Conservation (phyloP, 2,888 invertebrate species). For the Ceratothoa steindachneri region DNA sequence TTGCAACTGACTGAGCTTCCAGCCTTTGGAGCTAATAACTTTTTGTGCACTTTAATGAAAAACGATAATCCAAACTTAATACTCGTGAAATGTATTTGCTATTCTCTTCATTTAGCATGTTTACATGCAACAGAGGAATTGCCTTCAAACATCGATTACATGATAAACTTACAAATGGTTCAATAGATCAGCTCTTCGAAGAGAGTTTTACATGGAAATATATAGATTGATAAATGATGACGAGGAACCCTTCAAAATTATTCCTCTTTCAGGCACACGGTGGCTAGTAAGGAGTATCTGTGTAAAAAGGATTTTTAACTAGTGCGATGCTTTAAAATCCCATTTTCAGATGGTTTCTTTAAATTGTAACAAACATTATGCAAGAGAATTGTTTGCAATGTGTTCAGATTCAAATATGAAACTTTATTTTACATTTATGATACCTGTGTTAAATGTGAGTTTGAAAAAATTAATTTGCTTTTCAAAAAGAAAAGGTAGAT, state of each 20-base stretch:
- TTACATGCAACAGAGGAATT: too few species aligned
- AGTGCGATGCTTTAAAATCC: not conserved
- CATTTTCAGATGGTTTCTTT: not conserved
- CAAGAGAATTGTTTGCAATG: not conserved
- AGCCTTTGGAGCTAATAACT: too few species aligned
- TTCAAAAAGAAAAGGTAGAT: not conserved
- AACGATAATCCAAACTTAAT: too few species aligned
- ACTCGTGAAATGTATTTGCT: too few species aligned
- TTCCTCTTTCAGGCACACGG: not conserved
- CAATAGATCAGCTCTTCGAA: not conserved
- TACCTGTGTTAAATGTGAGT: not conserved
- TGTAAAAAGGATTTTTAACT: not conserved
- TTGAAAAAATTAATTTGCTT: not conserved
- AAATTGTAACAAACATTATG: not conserved
- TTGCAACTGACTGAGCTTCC: too few species aligned
- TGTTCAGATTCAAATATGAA: not conserved
- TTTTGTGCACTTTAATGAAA: too few species aligned
- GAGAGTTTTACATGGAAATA: not conserved
- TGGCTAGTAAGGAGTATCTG: not conserved
- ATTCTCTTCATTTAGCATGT: too few species aligned
- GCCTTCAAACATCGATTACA: too few species aligned
- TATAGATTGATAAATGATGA: not conserved
- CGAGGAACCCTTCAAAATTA: not conserved
- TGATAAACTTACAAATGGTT: not conserved
- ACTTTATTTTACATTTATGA: not conserved